Percentiles rank a stretch among this genome's conserved stretches.
Conservation (phyloP, 2,888 invertebrate species). For the Hipparchia semele region DNA sequence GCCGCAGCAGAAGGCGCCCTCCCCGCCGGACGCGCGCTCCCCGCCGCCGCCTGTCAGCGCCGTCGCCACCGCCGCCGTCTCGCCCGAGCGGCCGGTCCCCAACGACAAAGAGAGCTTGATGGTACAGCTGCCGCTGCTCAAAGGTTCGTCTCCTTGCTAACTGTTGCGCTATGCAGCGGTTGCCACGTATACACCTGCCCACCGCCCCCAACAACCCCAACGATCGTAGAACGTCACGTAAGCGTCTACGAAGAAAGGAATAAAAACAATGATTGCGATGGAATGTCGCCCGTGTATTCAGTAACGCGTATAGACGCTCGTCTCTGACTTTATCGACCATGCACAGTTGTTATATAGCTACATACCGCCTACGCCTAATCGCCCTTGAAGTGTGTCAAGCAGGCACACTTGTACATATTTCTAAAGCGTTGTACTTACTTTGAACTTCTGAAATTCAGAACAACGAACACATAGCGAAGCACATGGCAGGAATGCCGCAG, state of each 20-base stretch:
- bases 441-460: constrained; percentile 1
- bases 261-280: constrained; percentile 1
- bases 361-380: constrained; percentile 37
- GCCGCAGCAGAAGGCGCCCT: constrained; percentile 68
- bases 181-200: not conserved
- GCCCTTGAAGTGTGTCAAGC: constrained; percentile 21
- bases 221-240: not conserved
- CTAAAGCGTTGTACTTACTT: constrained; percentile 3
- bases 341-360: constrained; percentile 29
- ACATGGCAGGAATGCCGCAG: constrained; percentile 3
- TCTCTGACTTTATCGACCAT: constrained; percentile 40
- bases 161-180: not conserved
- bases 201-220: not conserved
- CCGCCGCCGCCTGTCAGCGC: constrained; percentile 60
- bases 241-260: not conserved
- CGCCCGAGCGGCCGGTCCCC: constrained; percentile 62
- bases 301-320: constrained; percentile 13
- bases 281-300: constrained; percentile 4
- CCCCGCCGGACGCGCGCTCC: constrained; percentile 74
- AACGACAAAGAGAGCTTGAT: constrained; percentile 74
- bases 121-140: constrained; percentile 78
- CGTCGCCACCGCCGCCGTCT: constrained; percentile 54
- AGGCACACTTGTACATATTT: not conserved
- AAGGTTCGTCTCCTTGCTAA: constrained; percentile 69
- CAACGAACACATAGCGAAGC: not conserved